Conservation (phyloP, 1,140 invertebrate species). For the Lepidurus couesii region DNA sequence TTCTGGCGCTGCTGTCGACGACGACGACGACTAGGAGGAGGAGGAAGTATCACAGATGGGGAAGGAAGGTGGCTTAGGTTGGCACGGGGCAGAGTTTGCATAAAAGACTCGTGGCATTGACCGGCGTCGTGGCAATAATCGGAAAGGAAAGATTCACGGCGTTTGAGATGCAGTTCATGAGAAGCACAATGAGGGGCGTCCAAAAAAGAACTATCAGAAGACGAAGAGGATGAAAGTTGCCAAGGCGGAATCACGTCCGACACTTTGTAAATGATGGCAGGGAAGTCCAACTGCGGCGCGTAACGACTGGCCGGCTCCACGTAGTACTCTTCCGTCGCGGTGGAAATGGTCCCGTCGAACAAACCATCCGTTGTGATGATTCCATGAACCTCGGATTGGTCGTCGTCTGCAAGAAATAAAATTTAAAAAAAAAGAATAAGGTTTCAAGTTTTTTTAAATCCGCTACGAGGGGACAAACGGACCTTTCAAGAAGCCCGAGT, state of each 20-base stretch:
- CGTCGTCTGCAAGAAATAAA: slow-evolving; percentile 31
- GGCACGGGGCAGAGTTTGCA: background rate
- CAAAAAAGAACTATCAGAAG: too few species aligned
- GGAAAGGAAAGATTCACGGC: slow-evolving; percentile 19
- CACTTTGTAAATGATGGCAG: slow-evolving; percentile 75
- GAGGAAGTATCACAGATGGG: background rate
- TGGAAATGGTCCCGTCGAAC: slow-evolving; percentile 80
- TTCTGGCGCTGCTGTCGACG: background rate
- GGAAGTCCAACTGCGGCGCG: slow-evolving; percentile 49
- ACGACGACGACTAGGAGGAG: background rate
- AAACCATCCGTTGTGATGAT: slow-evolving; percentile 77
- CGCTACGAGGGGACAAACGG: slow-evolving; percentile 37
- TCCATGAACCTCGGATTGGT: slow-evolving; percentile 59
- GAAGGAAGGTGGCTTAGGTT: background rate
- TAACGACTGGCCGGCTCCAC: slow-evolving; percentile 78
- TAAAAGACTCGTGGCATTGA: background rate
- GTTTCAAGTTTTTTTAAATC: background rate
- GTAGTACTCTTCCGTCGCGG: slow-evolving; percentile 67
- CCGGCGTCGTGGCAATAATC: background rate
- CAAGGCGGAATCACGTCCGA: slow-evolving; percentile 68
- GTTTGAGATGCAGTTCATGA: slow-evolving; percentile 39
- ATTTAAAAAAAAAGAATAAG: background rate
- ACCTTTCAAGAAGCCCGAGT: slow-evolving; percentile 73
- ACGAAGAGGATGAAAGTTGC: slow-evolving; percentile 6
- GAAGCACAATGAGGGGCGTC: slow-evolving; percentile 37